phyloP scores from a whole-genome alignment of 2,113 vertebrate species.

The Emberiza fucata region DNA sequence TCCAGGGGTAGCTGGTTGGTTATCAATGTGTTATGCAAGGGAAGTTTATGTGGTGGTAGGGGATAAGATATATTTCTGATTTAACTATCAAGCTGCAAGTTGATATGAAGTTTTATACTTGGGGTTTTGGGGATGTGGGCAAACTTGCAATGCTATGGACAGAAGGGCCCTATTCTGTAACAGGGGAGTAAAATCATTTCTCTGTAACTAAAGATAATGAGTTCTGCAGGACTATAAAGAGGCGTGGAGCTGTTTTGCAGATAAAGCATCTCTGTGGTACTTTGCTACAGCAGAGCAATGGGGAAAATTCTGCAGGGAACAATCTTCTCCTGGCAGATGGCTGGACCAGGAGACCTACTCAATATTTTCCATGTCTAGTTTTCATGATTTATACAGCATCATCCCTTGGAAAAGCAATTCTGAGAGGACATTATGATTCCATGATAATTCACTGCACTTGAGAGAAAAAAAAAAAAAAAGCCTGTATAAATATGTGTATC shows the following conservation, averaged over 20 bases:
- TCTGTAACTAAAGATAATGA: constrained; percentile 14
- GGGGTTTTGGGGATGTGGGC: background rate
- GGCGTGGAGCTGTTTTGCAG: background rate
- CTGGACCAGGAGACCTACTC: constrained; percentile 12
- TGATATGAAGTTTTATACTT: background rate
- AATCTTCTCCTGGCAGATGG: constrained; percentile 30
- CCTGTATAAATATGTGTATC: background rate
- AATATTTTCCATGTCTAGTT: constrained; percentile 39
- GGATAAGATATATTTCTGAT: background rate
- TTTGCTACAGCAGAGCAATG: background rate
- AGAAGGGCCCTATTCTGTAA: background rate
- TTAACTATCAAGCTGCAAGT: background rate
- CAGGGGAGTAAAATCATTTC: background rate
- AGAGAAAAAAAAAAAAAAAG: background rate
- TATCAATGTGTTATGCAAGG: background rate
- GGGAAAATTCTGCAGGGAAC: constrained; percentile 46
- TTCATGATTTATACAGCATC: constrained; percentile 26
- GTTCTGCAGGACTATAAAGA: constrained; percentile 13
- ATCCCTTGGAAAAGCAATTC: constrained; percentile 26
- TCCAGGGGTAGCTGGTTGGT: background rate
- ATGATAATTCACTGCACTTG: background rate
- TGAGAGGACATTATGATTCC: background rate
- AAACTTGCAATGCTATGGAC: background rate
- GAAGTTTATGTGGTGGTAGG: background rate
- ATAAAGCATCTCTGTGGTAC: constrained; percentile 11